Evolutionary conservation across 2,797 vertebrate genomes (phyloP).

Genomic region (Lutjanus campechanus): DNA sequence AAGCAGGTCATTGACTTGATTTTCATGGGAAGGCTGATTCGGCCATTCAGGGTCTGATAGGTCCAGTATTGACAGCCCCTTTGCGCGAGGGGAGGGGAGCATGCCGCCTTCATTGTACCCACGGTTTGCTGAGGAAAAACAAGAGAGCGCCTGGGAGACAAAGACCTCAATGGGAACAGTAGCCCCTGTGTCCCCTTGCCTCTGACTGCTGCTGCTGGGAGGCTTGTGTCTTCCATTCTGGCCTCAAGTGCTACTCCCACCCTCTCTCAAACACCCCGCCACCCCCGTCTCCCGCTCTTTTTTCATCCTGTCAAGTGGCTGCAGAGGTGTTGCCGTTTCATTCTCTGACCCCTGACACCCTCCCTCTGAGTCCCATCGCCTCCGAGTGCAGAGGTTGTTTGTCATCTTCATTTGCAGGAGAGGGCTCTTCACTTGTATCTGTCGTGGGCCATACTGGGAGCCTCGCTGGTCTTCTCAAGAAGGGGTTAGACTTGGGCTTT

Average conservation of each 20-base stretch:
- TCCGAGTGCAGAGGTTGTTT: conserved; percentile 74
- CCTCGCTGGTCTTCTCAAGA: not conserved
- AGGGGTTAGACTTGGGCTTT: not conserved
- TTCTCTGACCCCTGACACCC: conserved; percentile 69
- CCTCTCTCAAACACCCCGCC: conserved; percentile 74
- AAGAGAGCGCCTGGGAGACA: conserved; percentile 90
- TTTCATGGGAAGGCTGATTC: conserved; percentile 97
- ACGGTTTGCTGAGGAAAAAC: conserved; percentile 90
- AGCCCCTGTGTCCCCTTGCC: conserved; percentile 89
- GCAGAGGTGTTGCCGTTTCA: conserved; percentile 83
- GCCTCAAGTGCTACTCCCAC: conserved; percentile 86
- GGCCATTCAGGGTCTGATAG: conserved; percentile 87
- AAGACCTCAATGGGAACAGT: conserved; percentile 93
- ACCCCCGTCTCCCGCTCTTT: conserved; percentile 73
- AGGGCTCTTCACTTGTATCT: conserved; percentile 59
- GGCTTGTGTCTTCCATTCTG: conserved; percentile 85
- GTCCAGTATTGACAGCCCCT: conserved; percentile 89
- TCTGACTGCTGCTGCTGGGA: conserved; percentile 83
- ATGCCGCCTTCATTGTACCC: conserved; percentile 84
- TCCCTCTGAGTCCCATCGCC: conserved; percentile 51
- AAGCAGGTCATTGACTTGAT: conserved; percentile 95
- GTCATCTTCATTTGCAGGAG: conserved; percentile 73
- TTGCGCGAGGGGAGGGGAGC: conserved; percentile 83
- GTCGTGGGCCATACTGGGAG: not conserved
- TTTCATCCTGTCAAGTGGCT: conserved; percentile 83